phyloP scores from a whole-genome alignment of 2,797 vertebrate genomes.

The Acestrorhynchus altus region DNA sequence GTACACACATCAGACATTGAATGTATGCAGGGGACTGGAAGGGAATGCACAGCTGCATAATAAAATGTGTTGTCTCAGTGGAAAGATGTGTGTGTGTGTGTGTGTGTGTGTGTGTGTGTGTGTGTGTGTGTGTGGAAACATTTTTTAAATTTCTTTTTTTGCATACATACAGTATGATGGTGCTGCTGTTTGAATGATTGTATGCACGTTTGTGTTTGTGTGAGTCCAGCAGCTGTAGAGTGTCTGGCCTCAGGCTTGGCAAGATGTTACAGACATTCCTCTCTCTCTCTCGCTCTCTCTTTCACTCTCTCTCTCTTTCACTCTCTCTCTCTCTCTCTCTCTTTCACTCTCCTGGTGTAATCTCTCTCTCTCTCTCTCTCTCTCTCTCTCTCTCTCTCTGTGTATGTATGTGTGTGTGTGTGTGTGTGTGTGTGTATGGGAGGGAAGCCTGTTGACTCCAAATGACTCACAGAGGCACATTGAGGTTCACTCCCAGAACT shows the following conservation, averaged over 20 bases:
- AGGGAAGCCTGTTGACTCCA: slow-evolving; percentile 39
- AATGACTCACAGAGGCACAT: slow-evolving; percentile 42
- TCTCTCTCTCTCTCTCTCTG: too few species aligned
- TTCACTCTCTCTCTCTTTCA: too few species aligned
- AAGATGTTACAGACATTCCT: slow-evolving; percentile 54
- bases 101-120: background rate
- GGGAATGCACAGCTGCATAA: slow-evolving; percentile 31
- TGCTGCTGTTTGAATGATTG: background rate
- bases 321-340: too few species aligned
- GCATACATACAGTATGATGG: background rate
- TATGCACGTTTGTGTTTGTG: background rate
- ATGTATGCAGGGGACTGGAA: background rate
- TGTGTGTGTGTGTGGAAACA: background rate
- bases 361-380: too few species aligned
- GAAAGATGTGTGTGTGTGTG: background rate
- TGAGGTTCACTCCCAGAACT: slow-evolving; percentile 27
- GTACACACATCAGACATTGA: slow-evolving; percentile 23
- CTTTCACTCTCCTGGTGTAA: too few species aligned
- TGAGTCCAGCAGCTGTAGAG: slow-evolving; percentile 63
- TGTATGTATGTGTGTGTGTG: slow-evolving; percentile 52
- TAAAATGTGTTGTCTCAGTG: slow-evolving; percentile 25
- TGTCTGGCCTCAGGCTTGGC: slow-evolving; percentile 64
- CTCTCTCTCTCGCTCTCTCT: too few species aligned
- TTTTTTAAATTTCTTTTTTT: background rate
- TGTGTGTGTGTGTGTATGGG: slow-evolving; percentile 46